Evolutionary conservation across 2,113 vertebrate species (phyloP), one percentile per base, ranked within the genome.

Genomic region (Tragelaphus scriptus): DNA sequence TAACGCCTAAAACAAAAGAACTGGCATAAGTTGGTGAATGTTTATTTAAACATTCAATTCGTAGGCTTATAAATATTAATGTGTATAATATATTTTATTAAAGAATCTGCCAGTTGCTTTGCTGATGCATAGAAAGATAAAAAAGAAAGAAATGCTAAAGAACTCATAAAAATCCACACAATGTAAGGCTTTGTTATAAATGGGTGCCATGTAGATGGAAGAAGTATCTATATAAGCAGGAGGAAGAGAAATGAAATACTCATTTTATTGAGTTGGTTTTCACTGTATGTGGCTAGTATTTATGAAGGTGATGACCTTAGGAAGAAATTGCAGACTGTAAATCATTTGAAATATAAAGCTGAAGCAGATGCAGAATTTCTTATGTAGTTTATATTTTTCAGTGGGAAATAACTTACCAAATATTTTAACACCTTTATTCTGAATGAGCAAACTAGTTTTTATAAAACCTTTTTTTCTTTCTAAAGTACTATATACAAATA

Each of bases 21-120:
- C 15, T 68, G 97, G 96, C 96, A 19, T 92, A 95, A 92, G 96
- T 97, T 96, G 82, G 65, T 93, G 81, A 68, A 88, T 94, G 30
- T 51, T 96, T 97, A 61, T 84, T 97, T 98, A 97, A 96, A 95
- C 94, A 93, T 98, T 63, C 55, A 11, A 75, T 97, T 98, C 95
- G 53, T 59, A 86, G 65, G 82, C 87, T 95, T 96, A 93, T 98
- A 98, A 98, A 98, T 98, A 96, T 94, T 96, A 96, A 97, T 85
- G 71, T 55, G 5, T 94, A 96, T 95, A 92, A 93, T 97, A 95
- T 97, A 94, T 97, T 98, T 98, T 97, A 95, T 98, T 97, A 98
- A 97, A 84, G 49, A 97, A 81, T 97, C 95, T 96, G 94, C 30
- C 44, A 84, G 40, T 97, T 98, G 86, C 30, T 98, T 97, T 98